Conservation (phyloP, 2,113 vertebrate species). For the Ciconia stormi region DNA sequence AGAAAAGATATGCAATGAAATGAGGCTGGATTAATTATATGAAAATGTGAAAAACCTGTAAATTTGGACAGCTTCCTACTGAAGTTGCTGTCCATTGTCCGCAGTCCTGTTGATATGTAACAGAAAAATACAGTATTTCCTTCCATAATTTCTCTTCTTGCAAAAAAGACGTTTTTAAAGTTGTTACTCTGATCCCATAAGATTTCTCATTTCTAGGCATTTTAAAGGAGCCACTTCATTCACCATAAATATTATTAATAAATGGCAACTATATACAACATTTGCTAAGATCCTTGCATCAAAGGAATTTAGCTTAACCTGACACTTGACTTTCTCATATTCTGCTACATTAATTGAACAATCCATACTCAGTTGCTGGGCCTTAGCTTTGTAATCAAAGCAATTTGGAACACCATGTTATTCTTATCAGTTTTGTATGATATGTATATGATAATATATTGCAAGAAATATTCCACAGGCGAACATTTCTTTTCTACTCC, state of each 20-base stretch:
- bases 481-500: not conserved
- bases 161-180: not conserved
- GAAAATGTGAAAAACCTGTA: not conserved
- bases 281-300: not conserved
- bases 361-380: not conserved
- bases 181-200: not conserved
- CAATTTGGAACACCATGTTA: not conserved
- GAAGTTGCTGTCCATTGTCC: not conserved
- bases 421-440: not conserved
- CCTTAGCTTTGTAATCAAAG: not conserved
- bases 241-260: not conserved
- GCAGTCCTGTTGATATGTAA: not conserved
- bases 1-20: not conserved
- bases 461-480: not conserved
- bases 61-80: not conserved
- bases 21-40: not conserved
- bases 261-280: not conserved
- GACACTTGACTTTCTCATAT: not conserved
- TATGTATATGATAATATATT: not conserved
- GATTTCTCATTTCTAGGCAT: not conserved
- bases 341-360: not conserved
- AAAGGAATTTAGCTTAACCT: not conserved
- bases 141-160: not conserved
- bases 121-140: not conserved
- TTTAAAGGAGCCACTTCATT: not conserved